phyloP scores from a whole-genome alignment of 2,113 vertebrate genomes.

The Pontoporia blainvillei region DNA sequence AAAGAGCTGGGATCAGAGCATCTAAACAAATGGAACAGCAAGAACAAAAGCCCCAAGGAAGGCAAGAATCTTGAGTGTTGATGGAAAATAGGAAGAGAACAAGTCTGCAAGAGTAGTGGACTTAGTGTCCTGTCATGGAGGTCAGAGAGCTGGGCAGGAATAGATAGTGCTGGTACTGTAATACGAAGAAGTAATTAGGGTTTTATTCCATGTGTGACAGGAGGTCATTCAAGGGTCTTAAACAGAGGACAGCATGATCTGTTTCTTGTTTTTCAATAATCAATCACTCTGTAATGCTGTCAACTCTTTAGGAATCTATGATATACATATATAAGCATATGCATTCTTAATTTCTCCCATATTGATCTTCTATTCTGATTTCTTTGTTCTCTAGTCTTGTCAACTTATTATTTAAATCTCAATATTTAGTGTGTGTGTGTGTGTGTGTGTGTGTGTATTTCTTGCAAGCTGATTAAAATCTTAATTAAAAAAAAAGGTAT shows the following conservation, averaged over 20 bases:
- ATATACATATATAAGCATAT: background rate
- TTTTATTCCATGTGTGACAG: background rate
- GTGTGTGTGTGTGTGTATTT: background rate
- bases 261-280: background rate
- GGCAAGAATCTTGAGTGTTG: background rate
- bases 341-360: background rate
- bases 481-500: background rate
- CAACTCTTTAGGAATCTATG: background rate
- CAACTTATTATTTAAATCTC: background rate
- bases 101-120: background rate
- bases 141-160: background rate
- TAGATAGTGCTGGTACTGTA: rapidly evolving
- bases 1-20: background rate
- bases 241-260: background rate
- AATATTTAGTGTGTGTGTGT: background rate
- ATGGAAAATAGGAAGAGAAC: background rate
- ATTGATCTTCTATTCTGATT: background rate
- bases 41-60: background rate
- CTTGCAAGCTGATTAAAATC: background rate
- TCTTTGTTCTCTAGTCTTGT: background rate
- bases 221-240: background rate
- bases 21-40: background rate
- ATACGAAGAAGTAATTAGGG: background rate
- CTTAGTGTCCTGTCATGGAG: background rate
- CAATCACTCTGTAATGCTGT: background rate